Evolutionary conservation across 1,140 invertebrate genomes (phyloP), one percentile per base, ranked within the genome.

Genomic region (Sycophila sp.): DNA sequence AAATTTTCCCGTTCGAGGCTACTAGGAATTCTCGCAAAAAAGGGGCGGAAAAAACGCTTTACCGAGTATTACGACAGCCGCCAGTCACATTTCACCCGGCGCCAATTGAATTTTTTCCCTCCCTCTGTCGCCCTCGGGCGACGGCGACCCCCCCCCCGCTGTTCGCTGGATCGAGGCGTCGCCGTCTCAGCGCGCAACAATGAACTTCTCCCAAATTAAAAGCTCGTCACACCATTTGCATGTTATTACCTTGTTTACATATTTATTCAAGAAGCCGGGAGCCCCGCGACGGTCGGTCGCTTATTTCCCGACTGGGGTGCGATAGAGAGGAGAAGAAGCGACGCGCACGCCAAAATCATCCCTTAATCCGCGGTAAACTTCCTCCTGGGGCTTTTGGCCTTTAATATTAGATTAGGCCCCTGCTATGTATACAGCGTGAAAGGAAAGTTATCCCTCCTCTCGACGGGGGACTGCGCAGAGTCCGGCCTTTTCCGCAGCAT

Each of bases 201-300:
- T 66, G 51, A 66, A 66, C 38, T 55, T 45, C 55, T 59, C 53
- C 65, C 59, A 59, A 75, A 73, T 71, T 71, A 69, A 73, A 75
- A 75, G 56, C 74, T 73, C 69, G 73, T 64, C 56, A 71, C 63
- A 75, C 73, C 75, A 84, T 84, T 84, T 83, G 79, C 82, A 84
- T 84, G 78, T 83, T 84, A 84, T 84, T 84, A 80, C 80, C 82
- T 84, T 81, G 82, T 82, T 84, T 84, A 82, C 81, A 84, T 84
- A 82, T 83, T 82, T 84, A 82, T 81, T 81, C 80, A 77, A 81
- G 58, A 77, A 79, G 72, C 71, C 55, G 58, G 34, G 66, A 72
- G 64, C 19, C 13, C 22, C 13, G 22, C 19, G 40, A n/a, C 15
- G 11, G 58, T n/a, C 24, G 10, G 4, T 7, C 49, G 60, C 59